Conservation (phyloP, 2,888 invertebrate genomes). For the Metallyticus violacea region DNA sequence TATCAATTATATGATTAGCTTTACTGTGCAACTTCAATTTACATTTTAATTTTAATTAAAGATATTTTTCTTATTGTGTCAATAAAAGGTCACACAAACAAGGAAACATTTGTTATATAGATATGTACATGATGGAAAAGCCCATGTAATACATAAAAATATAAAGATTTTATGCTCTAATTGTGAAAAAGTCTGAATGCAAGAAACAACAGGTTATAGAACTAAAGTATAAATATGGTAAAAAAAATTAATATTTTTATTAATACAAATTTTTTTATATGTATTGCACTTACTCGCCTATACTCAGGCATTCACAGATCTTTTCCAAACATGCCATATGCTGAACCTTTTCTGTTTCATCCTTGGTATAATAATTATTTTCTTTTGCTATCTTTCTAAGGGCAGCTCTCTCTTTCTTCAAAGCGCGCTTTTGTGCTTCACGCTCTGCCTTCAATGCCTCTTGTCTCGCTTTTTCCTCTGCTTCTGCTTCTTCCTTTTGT, state of each 20-base stretch:
- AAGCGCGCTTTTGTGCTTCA: constrained; percentile 77
- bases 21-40: too few relatives aligned
- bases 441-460: constrained; percentile 82
- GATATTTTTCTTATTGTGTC: not conserved
- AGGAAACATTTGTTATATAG: not conserved
- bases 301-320: constrained; percentile 77
- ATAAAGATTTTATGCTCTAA: too few relatives aligned
- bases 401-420: constrained; percentile 83
- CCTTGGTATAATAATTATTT: constrained; percentile 72
- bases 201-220: too few relatives aligned
- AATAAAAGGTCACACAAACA: not conserved
- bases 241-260: not conserved
- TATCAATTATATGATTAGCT: too few relatives aligned
- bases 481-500: constrained; percentile 75
- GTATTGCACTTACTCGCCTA: constrained; percentile 49
- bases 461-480: constrained; percentile 76
- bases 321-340: constrained; percentile 92
- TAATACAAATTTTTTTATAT: not conserved
- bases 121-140: too few relatives aligned
- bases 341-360: constrained; percentile 68
- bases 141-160: too few relatives aligned
- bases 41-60: too few relatives aligned
- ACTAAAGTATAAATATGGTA: not conserved
- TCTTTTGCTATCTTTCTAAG: constrained; percentile 76
- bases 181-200: too few relatives aligned